Base-by-base conservation (phyloP, 1,140 invertebrate genomes). In the Apis cerana region DNA sequence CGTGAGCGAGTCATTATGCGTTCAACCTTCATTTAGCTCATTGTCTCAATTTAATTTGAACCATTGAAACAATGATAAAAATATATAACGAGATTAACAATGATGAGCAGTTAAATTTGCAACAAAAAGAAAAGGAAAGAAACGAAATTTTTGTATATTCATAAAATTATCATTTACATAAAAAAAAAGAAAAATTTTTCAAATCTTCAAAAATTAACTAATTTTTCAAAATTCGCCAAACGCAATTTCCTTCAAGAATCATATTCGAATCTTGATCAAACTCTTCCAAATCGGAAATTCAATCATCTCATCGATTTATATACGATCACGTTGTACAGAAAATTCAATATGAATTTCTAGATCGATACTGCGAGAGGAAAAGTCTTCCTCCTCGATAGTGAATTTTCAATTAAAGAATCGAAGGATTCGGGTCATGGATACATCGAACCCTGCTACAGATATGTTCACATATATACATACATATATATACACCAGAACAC, bases 341-440 rank as follows among this genome's bases (percentile, higher is more conserved):
- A 58, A 65, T 75, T 80, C 70, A 75, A 80, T 80, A 80, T 80
- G 75, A 80, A 80, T 80, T 80, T 70, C 61, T 21, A 43, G 33
- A 11, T 1, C 48, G n/a, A 21, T 43, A 54, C 1, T 1, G 23
- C 27, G n/a, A 17, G 9, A 8, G 21, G 56, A 23, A 52, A 72
- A 50, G n/a, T 58, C 17, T 33, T 3, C 17, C 23, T 5, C 19
- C 8, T n/a, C 43, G 23, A 15, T 61, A 43, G 52, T 17, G 61
- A 75, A 82, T 69, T 76, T 76, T 76, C 64, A 76, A 27, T 68
- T 75, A 54, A 82, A 69, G 74, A 58, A 82, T 19, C 70, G n/a
- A 52, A 9, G 62, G 71, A 75, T 81, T 58, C 71, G 68, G 79
- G 79, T 81, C 71, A 75, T 62, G 54, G 62, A 80, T 75, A 61